phyloP scores from a whole-genome alignment of 1,140 invertebrate species.

The Sycophila sp. region DNA sequence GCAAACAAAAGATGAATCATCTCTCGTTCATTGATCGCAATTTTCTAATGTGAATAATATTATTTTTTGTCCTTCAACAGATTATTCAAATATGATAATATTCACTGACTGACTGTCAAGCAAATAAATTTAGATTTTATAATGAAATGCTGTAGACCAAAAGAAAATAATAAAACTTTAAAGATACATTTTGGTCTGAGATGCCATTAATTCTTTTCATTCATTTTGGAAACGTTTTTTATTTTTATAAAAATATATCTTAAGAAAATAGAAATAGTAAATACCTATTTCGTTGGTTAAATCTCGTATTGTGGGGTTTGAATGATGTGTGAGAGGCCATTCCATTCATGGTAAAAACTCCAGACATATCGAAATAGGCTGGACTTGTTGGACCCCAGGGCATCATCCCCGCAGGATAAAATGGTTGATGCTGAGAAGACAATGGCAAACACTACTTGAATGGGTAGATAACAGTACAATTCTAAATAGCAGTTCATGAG shows the following conservation, averaged over 20 bases:
- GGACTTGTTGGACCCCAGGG: constrained; percentile 70
- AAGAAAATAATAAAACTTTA: not conserved
- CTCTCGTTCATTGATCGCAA: constrained; percentile 12
- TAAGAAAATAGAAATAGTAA: too few relatives aligned
- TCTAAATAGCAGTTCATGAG: not conserved
- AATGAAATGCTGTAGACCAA: not conserved
- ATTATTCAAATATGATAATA: too few relatives aligned
- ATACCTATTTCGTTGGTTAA: constrained; percentile 59
- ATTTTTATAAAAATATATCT: not conserved
- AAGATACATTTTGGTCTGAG: not conserved
- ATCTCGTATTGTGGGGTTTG: constrained; percentile 66
- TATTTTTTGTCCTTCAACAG: too few relatives aligned
- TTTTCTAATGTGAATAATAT: not conserved
- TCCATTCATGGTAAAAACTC: constrained; percentile 80
- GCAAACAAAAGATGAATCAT: not conserved
- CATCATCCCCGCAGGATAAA: constrained; percentile 70
- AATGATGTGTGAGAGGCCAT: constrained; percentile 75
- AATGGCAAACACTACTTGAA: constrained; percentile 18
- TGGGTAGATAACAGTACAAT: not conserved
- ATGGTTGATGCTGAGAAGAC: constrained; percentile 67
- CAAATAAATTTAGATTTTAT: too few relatives aligned
- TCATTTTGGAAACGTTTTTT: not conserved
- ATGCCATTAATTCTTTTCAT: not conserved
- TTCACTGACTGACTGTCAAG: too few relatives aligned
- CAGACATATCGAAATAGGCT: constrained; percentile 77